Percentiles rank a stretch among this genome's conserved stretches.
Evolutionary conservation across 2,113 vertebrate genomes (phyloP).

Genomic region (Herpailurus yagouaroundi): DNA sequence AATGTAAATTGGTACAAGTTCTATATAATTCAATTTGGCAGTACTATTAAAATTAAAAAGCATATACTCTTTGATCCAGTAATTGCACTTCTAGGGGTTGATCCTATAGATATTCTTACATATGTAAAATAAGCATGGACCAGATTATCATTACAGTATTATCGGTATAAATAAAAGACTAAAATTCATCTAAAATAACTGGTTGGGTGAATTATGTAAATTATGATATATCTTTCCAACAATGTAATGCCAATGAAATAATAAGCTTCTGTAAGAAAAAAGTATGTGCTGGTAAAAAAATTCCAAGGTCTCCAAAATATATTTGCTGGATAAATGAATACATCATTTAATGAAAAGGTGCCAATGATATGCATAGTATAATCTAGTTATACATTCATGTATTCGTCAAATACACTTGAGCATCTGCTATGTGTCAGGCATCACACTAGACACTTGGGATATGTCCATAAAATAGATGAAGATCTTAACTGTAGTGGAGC

Average conservation of each 20-base stretch:
- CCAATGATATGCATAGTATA: background rate
- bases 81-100: background rate
- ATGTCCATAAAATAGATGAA: background rate
- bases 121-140: background rate
- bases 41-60: background rate
- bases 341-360: background rate
- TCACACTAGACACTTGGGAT: background rate
- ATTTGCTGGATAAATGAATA: background rate
- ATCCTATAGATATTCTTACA: background rate
- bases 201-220: background rate
- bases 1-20: background rate
- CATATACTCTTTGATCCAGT: background rate
- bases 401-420: background rate
- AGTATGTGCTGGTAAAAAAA: background rate
- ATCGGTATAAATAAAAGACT: background rate
- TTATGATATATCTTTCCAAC: background rate
- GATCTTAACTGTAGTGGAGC: background rate
- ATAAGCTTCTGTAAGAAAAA: background rate
- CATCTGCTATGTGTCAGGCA: background rate
- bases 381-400: background rate
- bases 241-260: background rate
- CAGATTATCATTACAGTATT: background rate
- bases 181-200: background rate
- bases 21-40: background rate
- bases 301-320: background rate